A percentile compares a stretch with the other conserved stretches of the same genome.
These are phyloP conservation scores for Dipodomys spectabilis DNA, from an alignment of 2,113 vertebrate genomes.

Conservation along the genomic window DNA sequence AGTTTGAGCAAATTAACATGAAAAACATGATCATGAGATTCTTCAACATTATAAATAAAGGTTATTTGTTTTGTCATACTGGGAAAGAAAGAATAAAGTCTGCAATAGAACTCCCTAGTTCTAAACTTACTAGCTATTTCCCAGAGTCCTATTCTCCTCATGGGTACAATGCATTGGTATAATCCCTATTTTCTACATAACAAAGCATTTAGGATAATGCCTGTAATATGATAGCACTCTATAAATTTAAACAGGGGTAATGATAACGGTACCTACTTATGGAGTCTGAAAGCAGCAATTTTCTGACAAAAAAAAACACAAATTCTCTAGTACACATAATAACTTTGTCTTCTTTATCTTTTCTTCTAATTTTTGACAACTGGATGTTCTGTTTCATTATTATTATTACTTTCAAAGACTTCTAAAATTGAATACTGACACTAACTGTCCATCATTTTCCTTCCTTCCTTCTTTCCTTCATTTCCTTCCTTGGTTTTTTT, in stretches of 20 bases:
- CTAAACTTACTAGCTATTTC: background rate
- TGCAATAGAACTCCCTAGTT: background rate
- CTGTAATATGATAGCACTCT: background rate
- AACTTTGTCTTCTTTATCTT: background rate
- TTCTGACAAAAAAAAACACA: background rate
- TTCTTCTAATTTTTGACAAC: background rate
- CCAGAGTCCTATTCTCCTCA: too few relatives aligned
- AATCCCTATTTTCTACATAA: background rate
- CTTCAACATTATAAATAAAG: conserved; percentile 17
- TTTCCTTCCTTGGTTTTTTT: background rate
- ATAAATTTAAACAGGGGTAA: background rate
- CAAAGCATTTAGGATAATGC: background rate
- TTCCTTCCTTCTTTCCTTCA: background rate
- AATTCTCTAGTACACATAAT: background rate
- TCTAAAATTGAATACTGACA: background rate
- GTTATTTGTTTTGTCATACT: background rate
- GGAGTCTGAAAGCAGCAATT: background rate
- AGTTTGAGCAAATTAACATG: conserved; percentile 18
- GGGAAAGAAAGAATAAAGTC: background rate
- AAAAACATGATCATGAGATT: background rate
- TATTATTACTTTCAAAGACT: background rate
- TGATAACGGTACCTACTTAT: background rate
- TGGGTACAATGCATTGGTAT: background rate
- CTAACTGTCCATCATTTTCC: too few relatives aligned
- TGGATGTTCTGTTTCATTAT: conserved; percentile 20